Percentiles rank a stretch among this genome's conserved stretches.
These are phyloP conservation scores for Bujurquina vittata DNA, from an alignment of 2,113 vertebrate species.

Conservation along the genomic window DNA sequence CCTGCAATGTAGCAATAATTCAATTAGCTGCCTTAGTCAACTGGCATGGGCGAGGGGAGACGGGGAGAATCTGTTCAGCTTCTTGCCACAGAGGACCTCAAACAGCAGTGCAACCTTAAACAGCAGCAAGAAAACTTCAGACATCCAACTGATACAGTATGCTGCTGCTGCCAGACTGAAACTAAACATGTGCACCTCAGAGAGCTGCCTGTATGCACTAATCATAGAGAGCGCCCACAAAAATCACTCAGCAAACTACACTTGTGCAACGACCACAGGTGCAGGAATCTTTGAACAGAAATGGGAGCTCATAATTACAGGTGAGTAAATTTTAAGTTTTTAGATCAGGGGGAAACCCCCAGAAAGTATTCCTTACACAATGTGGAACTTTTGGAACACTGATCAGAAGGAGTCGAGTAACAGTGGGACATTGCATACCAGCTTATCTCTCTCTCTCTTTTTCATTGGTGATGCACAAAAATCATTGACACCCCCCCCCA, in stretches of 20 bases:
- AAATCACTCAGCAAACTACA: conserved; percentile 55
- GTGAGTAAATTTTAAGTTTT: conserved; percentile 7
- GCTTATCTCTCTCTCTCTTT: too few relatives aligned
- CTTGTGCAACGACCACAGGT: neutral
- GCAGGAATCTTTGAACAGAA: rapidly evolving
- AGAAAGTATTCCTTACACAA: too few relatives aligned
- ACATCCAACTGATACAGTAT: neutral
- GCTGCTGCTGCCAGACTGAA: rapidly evolving
- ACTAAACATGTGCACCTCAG: neutral
- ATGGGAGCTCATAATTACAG: conserved; percentile 53
- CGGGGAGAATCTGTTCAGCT: rapidly evolving
- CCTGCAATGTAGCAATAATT: conserved; percentile 6
- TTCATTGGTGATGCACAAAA: too few relatives aligned
- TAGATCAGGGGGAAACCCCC: too few relatives aligned
- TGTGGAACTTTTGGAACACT: too few relatives aligned
- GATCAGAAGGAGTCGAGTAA: too few relatives aligned
- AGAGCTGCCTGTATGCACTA: neutral
- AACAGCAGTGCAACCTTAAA: neutral
- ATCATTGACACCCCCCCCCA: too few relatives aligned
- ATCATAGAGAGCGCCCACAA: conserved; percentile 5
- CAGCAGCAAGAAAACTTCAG: neutral
- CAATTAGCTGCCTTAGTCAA: rapidly evolving
- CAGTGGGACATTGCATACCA: too few relatives aligned
- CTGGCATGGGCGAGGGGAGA: conserved; percentile 43
- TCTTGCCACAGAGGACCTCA: rapidly evolving